Conservation (phyloP, 1,140 invertebrate species). For the Cydia pomonella region DNA sequence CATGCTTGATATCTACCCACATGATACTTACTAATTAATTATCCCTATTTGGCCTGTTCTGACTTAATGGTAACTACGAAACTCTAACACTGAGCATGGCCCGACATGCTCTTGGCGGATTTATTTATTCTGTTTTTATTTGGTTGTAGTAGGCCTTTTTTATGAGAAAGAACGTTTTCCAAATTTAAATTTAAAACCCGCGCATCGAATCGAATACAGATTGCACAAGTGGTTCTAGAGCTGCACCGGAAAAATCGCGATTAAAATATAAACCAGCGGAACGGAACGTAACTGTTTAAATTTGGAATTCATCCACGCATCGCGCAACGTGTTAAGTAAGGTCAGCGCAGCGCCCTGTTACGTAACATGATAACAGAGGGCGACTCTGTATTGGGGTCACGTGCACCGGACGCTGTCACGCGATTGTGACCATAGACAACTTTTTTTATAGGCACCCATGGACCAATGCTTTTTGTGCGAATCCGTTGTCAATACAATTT, state of each 20-base stretch:
- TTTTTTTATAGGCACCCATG: background rate
- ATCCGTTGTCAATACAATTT: background rate
- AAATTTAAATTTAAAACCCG: background rate
- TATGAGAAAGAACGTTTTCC: background rate
- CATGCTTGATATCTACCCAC: too few relatives aligned
- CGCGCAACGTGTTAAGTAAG: conserved; percentile 29
- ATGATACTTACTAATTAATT: too few relatives aligned
- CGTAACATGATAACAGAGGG: conserved; percentile 23
- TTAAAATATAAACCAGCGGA: conserved; percentile 9
- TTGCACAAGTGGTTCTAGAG: background rate
- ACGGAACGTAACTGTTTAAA: conserved; percentile 16
- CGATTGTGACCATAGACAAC: background rate
- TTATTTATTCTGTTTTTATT: too few relatives aligned
- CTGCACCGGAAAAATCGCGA: conserved; percentile 8
- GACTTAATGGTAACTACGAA: too few relatives aligned
- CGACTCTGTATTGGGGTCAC: conserved; percentile 11
- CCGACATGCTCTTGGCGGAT: too few relatives aligned
- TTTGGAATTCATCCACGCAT: conserved; percentile 20
- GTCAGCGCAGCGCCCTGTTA: conserved; percentile 22
- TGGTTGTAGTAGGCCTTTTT: too few relatives aligned
- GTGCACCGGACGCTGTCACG: conserved; percentile 8
- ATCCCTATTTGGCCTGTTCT: too few relatives aligned
- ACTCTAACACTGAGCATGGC: too few relatives aligned
- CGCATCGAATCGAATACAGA: conserved; percentile 7
- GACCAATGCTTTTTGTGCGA: background rate